Evolutionary conservation across 2,888 invertebrate species (phyloP), one percentile per base, ranked within the genome.

Genomic region (Tipula unca): DNA sequence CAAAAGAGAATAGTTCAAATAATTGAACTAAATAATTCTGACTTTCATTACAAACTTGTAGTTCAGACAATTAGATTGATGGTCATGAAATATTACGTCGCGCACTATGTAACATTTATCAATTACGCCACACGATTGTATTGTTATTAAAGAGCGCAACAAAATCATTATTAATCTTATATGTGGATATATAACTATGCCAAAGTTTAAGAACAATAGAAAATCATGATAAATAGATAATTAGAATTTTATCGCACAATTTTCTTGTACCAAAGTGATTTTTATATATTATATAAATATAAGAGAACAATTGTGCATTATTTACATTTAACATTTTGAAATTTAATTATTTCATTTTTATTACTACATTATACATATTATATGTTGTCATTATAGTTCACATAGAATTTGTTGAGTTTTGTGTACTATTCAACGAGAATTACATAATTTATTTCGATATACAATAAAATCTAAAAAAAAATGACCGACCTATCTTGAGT

Each of bases 321-420:
- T 69, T 69, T 69, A 13, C 25, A 69, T 69, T 25, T 69, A 69
- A 69, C 69, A 69, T n/a, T n/a, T n/a, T n/a, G n/a, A n/a, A n/a
- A n/a, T n/a, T n/a, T n/a, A n/a, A 69, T 69, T 69, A 25, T 25
- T 69, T 25, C 0, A 69, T 25, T 69, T 69, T 69, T 69, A 25
- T 69, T 69, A 25, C 69, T 25, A 25, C 69, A n/a, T n/a, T n/a
- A n/a, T n/a, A n/a, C n/a, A 69, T 69, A 69, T 0, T 48, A 69
- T 69, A 69, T 69, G 20, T 69, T 69, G 69, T 69, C 69, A 69
- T 69, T 69, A n/a, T n/a, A 69, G 69, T 69, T 69, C 69, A 69
- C 69, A 69, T 69, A 69, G 25, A 69, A 10, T 69, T 48, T 69
- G 25, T 69, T 69, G 69, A 69, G 69, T 69, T 69, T 10, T 69